Percentiles rank a stretch among this genome's conserved stretches.
phyloP scores from a whole-genome alignment of 2,888 invertebrate genomes.

The Hipparchia semele region DNA sequence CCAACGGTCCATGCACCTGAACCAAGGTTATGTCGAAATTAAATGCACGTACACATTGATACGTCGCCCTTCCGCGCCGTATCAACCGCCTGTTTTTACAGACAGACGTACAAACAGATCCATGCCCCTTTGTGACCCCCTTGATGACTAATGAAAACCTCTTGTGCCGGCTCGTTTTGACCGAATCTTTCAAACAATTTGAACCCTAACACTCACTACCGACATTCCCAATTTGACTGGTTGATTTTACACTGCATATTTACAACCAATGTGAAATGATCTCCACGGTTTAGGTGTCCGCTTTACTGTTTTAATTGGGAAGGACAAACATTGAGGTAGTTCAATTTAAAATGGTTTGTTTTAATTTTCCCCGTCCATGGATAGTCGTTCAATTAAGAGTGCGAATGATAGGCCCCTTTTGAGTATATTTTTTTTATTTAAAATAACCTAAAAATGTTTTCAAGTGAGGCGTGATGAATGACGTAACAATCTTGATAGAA shows the following conservation, averaged over 20 bases:
- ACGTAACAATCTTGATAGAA: constrained; percentile 25
- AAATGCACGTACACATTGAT: constrained; percentile 54
- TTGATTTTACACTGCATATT: constrained; percentile 26
- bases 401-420: constrained; percentile 70
- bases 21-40: constrained; percentile 54
- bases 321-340: constrained; percentile 42
- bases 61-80: constrained; percentile 60
- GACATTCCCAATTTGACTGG: constrained; percentile 27
- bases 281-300: constrained; percentile 50
- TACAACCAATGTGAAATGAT: constrained; percentile 55
- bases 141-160: constrained; percentile 70
- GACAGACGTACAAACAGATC: constrained; percentile 67
- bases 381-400: constrained; percentile 73
- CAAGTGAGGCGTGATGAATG: constrained; percentile 52
- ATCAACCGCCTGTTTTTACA: constrained; percentile 74
- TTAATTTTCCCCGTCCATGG: constrained; percentile 57
- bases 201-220: constrained; percentile 27
- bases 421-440: constrained; percentile 6
- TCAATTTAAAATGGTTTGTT: constrained; percentile 62
- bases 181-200: constrained; percentile 29
- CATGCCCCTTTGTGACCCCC: constrained; percentile 61
- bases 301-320: constrained; percentile 41
- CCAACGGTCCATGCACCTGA: constrained; percentile 36
- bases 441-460: constrained; percentile 48
- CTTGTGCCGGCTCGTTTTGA: constrained; percentile 37